Evolutionary conservation across 2,113 vertebrate species (phyloP).

Genomic region (Onychostruthus taczanowskii): DNA sequence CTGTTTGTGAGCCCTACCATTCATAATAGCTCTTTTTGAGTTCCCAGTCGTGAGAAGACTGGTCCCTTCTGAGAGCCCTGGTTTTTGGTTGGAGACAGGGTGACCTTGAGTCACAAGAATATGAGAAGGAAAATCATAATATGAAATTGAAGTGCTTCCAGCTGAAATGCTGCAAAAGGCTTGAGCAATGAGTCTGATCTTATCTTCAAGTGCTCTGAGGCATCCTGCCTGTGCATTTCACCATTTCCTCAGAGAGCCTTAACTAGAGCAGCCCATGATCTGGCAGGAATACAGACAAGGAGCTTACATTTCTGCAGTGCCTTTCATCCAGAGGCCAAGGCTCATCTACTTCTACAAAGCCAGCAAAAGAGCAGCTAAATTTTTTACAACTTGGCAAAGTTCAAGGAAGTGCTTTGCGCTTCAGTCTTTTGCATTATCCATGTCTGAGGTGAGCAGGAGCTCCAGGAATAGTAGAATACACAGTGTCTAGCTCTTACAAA

Average conservation of each 20-base stretch:
- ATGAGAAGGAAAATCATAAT: not conserved
- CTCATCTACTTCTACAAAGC: not conserved
- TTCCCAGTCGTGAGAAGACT: not conserved
- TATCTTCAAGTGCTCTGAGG: not conserved
- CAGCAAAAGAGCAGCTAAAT: not conserved
- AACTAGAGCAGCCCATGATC: not conserved
- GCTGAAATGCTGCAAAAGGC: not conserved
- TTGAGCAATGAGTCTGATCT: not conserved
- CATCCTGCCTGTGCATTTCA: not conserved
- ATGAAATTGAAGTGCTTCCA: not conserved
- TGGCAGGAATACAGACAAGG: not conserved
- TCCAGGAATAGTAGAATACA: not conserved
- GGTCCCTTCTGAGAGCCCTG: not conserved
- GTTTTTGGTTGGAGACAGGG: not conserved
- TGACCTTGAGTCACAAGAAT: not conserved
- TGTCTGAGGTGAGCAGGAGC: not conserved
- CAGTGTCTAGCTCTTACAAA: not conserved
- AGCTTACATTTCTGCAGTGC: not conserved
- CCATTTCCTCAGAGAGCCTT: not conserved
- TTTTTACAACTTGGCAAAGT: not conserved
- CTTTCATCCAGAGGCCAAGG: conserved; percentile 20
- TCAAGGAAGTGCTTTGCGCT: not conserved
- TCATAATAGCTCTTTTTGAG: not conserved
- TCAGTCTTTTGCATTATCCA: not conserved
- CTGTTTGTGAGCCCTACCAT: not conserved